phyloP scores from a whole-genome alignment of 2,113 vertebrate species.

The Atractosteus spatula region DNA sequence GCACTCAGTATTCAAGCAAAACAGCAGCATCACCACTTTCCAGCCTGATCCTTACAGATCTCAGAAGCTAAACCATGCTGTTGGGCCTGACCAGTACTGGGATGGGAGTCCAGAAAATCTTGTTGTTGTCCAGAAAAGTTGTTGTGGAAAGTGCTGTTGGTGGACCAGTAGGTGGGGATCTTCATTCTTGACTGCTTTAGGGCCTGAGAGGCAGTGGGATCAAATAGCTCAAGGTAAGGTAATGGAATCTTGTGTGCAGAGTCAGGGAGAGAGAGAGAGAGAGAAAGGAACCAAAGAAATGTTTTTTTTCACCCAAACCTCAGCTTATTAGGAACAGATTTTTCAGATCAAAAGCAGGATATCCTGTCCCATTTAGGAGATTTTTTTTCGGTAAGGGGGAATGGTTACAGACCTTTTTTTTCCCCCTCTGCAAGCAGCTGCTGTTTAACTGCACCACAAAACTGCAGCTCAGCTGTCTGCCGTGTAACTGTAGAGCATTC shows the following conservation, averaged over 20 bases:
- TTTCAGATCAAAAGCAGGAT: slow-evolving; percentile 37
- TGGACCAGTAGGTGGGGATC: no score
- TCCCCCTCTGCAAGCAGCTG: slow-evolving; percentile 33
- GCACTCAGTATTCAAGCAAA: slow-evolving; percentile 25
- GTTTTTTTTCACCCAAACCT: slow-evolving; percentile 24
- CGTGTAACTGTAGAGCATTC: slow-evolving; percentile 31
- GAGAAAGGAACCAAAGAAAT: slow-evolving; percentile 12
- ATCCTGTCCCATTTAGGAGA: slow-evolving; percentile 34
- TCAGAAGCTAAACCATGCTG: no score
- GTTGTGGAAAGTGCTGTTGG: no score
- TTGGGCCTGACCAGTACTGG: no score
- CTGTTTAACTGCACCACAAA: slow-evolving; percentile 28
- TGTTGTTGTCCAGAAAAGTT: no score
- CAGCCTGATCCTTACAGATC: no score
- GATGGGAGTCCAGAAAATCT: no score
- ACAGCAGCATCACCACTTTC: no score
- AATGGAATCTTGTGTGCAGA: no score
- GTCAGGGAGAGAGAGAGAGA: background rate
- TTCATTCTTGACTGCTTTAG: no score
- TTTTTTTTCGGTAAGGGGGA: slow-evolving; percentile 14
- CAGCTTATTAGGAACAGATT: slow-evolving; percentile 23
- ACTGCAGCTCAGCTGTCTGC: slow-evolving; percentile 26
- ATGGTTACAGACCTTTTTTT: slow-evolving; percentile 25
- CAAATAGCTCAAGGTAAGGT: no score
- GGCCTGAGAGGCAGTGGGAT: no score